These are phyloP conservation scores for Passer domesticus DNA, from an alignment of 2,113 vertebrate species.

Conservation along the genomic window DNA sequence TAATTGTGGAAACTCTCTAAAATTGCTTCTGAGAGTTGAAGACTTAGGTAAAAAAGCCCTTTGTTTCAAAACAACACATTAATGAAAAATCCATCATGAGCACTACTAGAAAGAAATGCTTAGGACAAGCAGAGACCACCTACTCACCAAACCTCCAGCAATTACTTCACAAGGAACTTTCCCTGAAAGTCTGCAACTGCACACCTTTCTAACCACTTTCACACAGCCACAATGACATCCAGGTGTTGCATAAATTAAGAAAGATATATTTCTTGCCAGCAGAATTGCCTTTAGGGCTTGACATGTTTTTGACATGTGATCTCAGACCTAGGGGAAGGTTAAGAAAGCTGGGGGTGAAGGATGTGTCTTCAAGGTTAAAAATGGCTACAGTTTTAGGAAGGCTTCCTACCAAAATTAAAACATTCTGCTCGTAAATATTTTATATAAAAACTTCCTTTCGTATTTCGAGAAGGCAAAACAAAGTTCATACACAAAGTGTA, in stretches of 20 bases:
- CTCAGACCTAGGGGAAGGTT: background rate
- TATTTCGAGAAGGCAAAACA: background rate
- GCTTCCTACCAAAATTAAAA: background rate
- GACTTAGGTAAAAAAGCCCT: background rate
- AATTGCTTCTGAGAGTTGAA: background rate
- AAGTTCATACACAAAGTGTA: background rate
- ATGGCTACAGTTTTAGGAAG: background rate
- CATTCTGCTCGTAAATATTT: background rate
- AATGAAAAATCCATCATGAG: background rate
- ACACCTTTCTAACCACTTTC: background rate
- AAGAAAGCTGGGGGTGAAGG: background rate
- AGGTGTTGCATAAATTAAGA: background rate
- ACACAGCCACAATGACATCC: background rate
- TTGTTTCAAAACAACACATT: background rate
- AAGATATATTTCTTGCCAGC: background rate
- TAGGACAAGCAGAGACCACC: background rate
- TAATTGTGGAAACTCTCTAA: background rate
- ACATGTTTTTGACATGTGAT: background rate
- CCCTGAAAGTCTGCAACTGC: background rate
- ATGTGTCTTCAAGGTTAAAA: background rate
- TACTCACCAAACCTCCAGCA: background rate
- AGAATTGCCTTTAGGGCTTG: background rate
- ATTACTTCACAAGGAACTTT: background rate
- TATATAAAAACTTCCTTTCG: background rate
- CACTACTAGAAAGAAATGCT: background rate